Evolutionary conservation across 2,888 invertebrate genomes (phyloP), one percentile per base, ranked within the genome.

Genomic region (Enoplolaimus lenunculus): DNA sequence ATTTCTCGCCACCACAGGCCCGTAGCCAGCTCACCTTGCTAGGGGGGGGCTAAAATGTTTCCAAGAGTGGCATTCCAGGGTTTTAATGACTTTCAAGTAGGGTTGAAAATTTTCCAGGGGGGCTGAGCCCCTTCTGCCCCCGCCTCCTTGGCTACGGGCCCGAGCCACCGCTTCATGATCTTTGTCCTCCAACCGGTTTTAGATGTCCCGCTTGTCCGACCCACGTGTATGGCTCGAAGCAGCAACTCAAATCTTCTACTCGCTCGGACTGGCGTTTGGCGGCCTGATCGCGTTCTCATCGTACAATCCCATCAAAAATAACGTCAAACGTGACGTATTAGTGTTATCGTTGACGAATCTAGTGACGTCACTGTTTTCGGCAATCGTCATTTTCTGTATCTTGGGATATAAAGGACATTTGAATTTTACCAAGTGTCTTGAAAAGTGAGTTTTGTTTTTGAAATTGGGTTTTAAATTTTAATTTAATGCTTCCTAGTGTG

Each of bases 161-260:
- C n/a, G n/a, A n/a, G n/a, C n/a, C n/a, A n/a, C n/a, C n/a, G n/a
- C n/a, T n/a, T n/a, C n/a, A n/a, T n/a, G n/a, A n/a, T n/a, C n/a
- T n/a, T n/a, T n/a, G n/a, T n/a, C n/a, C n/a, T n/a, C n/a, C n/a
- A n/a, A n/a, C n/a, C n/a, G n/a, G n/a, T 81, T 81, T 30, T 83
- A 91, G 84, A 91, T 91, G 78, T 89, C 89, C 75, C 91, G 90
- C 79, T 85, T 94, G 28, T 83, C 88, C 66, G 88, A 91, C 77
- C 91, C 93, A 0, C 90, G 88, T 2, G 93, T 93, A 0, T 94
- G 94, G 94, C 83, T 94, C 77, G 93, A 93, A 80, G 93, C 94
- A 1, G 93, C 94, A 0, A 93, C 93, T 0, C 94, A 94, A 84
- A 93, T 94, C 1, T 94, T 94, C 84, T 94, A 93, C 83, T 93